Base-by-base conservation (phyloP, 2,113 vertebrate species). In the Zosterops pallidus region DNA sequence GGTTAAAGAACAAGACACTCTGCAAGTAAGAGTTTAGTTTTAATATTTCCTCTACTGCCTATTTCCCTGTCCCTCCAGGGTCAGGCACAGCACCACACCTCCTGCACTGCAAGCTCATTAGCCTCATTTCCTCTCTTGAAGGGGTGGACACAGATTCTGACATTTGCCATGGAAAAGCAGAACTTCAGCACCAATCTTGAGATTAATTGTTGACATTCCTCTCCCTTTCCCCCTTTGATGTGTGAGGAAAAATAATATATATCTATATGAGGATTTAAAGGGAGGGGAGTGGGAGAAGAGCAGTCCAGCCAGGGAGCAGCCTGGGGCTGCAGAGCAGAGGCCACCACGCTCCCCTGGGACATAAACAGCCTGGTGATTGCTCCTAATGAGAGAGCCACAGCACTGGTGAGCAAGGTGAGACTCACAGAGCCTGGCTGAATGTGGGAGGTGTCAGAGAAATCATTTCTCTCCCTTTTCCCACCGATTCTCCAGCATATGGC, bases 351-450 rank as follows among this genome's bases (percentile, higher is more conserved):
- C 57, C 78, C 89, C 76, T 60, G 60, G 63, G 62, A 69, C 22
- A 63, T 18, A 15, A 81, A 14, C 67, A 69, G 50, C 2, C 72
- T 63, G 65, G 28, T 63, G 82, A 81, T 88, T 67, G 50, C 77
- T 87, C 56, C 75, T 97, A 90, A 95, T 33, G 78, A 92, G 92
- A 72, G 57, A 65, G 62, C 21, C 82, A 29, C 77, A 76, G 65
- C 83, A 52, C 25, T 11, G 76, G 37, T 0, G 35, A 70, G 82
- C 28, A 9, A 80, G 69, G 85, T 63, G 89, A 90, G 76, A 53
- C 50, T 67, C 83, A 39, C 81, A 80, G 75, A 83, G 83, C 74
- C 64, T 1, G 2, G 33, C 28, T 42, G 86, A 39, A 46, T 22
- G 46, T 42, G 90, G 70, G 59, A 95, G 56, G 63, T 79, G 88